Conservation (phyloP, 2,113 vertebrate species). For the Nesogale talazaci region DNA sequence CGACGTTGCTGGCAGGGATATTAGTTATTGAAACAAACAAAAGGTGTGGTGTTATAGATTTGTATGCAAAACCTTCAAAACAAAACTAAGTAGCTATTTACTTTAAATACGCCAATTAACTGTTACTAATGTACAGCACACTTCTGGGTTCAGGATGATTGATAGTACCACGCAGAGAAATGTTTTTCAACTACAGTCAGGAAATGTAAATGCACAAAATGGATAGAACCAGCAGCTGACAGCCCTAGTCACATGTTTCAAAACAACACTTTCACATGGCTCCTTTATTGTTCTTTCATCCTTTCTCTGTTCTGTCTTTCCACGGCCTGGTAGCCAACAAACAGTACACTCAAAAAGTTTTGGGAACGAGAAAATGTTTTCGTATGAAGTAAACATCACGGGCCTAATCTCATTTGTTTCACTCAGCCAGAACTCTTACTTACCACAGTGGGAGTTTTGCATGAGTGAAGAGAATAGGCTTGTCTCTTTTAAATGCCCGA, state of each 20-base stretch:
- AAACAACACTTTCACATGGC: constrained; percentile 82
- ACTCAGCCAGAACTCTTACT: constrained; percentile 68
- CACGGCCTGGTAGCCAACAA: constrained; percentile 64
- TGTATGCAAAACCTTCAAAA: constrained; percentile 84
- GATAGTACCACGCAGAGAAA: constrained; percentile 85
- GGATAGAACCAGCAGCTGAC: constrained; percentile 80
- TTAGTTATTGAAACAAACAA: constrained; percentile 85
- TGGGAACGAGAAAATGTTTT: constrained; percentile 48
- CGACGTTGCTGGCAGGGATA: constrained; percentile 73
- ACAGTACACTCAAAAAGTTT: constrained; percentile 59
- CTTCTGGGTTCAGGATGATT: constrained; percentile 87
- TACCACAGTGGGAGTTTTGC: constrained; percentile 74
- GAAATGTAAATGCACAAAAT: constrained; percentile 85
- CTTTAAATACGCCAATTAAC: constrained; percentile 90
- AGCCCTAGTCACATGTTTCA: constrained; percentile 85
- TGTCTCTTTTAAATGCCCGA: constrained; percentile 65
- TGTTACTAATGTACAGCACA: constrained; percentile 86
- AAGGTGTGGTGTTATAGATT: constrained; percentile 78
- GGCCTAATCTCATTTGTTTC: constrained; percentile 70
- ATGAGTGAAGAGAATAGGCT: constrained; percentile 66
- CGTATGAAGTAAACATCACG: constrained; percentile 51
- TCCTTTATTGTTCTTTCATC: constrained; percentile 81
- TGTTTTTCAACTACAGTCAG: constrained; percentile 85
- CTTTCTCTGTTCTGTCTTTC: constrained; percentile 66
- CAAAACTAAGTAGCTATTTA: constrained; percentile 88